A percentile compares a stretch with the other conserved stretches of the same genome.
Evolutionary conservation across 2,797 vertebrate genomes (phyloP).

Genomic region (Sylvia borin): DNA sequence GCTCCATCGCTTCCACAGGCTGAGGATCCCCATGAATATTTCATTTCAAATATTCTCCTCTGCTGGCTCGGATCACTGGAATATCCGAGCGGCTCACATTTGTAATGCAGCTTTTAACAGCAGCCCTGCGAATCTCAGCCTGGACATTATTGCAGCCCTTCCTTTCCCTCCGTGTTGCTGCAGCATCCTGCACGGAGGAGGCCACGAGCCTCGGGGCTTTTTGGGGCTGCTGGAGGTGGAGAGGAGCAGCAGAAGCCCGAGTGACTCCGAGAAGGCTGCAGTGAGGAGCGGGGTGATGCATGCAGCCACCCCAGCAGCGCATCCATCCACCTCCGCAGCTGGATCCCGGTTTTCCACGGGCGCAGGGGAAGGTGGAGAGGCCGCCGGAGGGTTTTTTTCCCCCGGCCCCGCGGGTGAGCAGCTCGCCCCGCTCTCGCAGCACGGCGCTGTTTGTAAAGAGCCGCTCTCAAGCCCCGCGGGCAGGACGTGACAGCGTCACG

Average conservation of each 20-base stretch:
- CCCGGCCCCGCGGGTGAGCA: rapidly evolving
- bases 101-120: not conserved
- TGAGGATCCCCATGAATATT: conserved; percentile 39
- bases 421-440: not conserved
- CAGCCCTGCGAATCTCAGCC: not conserved
- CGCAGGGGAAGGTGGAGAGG: rapidly evolving
- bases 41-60: conserved; percentile 28
- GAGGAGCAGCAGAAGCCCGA: rapidly evolving
- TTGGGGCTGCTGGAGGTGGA: not conserved
- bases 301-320: not conserved
- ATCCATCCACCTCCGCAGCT: not conserved
- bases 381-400: not conserved
- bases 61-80: not conserved
- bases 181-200: not conserved
- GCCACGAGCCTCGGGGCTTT: rapidly evolving
- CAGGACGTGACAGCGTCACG: conserved; percentile 19
- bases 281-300: rapidly evolving
- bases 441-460: not conserved
- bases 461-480: not conserved
- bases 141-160: not conserved
- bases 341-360: not conserved
- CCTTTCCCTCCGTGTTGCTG: not conserved
- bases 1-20: not conserved
- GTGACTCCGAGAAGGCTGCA: not conserved
- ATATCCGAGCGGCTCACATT: not conserved